A percentile compares a stretch with the other conserved stretches of the same genome.
Conservation (phyloP, 2,888 invertebrate genomes). For the Hofmannophila pseudospretella region DNA sequence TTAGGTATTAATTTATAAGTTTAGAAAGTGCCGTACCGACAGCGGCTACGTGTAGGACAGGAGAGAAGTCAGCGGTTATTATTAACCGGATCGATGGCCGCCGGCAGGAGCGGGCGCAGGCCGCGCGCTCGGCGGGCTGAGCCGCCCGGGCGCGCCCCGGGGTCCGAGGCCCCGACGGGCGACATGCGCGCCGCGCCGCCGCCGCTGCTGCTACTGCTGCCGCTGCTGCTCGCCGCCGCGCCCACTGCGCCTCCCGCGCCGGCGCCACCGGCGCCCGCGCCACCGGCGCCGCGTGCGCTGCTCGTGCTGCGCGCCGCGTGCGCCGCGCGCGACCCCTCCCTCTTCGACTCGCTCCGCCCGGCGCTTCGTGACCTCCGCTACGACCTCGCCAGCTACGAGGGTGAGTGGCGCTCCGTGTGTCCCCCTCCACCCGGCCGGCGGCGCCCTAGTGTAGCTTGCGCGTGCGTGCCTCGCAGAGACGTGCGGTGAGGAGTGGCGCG, state of each 20-base stretch:
- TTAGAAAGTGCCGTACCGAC: no score
- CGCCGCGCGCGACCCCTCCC: constrained; percentile 26
- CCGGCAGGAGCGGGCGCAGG: no score
- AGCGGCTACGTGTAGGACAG: no score
- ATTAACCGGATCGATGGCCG: not conserved
- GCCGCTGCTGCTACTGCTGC: constrained; percentile 10
- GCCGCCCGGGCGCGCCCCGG: constrained; percentile 10
- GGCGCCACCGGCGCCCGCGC: constrained; percentile 9
- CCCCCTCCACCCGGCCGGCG: constrained; percentile 11
- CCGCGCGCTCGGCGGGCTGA: constrained; percentile 11
- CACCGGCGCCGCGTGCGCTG: constrained; percentile 19
- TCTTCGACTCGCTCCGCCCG: constrained; percentile 27
- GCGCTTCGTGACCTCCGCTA: constrained; percentile 14
- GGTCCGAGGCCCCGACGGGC: constrained; percentile 9
- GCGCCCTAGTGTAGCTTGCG: constrained; percentile 21
- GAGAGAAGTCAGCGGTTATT: no score
- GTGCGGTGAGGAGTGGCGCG: constrained; percentile 39
- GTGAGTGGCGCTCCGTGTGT: constrained; percentile 5
- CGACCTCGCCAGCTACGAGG: constrained; percentile 11
- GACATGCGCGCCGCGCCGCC: constrained; percentile 9
- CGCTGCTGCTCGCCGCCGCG: constrained; percentile 9
- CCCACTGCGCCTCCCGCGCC: constrained; percentile 13
- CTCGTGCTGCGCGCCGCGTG: constrained; percentile 50
- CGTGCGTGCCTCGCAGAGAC: constrained; percentile 33
- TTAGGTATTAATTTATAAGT: no score